phyloP scores from a whole-genome alignment of 2,888 invertebrate species.

The Pterostichus madidus region DNA sequence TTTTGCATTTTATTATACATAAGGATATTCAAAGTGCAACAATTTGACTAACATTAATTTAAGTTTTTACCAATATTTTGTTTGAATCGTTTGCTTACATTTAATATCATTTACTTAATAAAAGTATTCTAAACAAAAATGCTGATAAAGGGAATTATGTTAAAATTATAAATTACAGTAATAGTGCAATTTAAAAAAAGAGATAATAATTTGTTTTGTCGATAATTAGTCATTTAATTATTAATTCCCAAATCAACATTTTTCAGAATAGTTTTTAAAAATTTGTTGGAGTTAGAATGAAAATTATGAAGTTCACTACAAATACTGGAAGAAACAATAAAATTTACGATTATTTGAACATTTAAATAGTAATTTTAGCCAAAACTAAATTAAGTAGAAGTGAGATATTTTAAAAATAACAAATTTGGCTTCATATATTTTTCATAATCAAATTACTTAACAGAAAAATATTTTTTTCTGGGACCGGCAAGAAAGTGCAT shows the following conservation, averaged over 20 bases:
- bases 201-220: neutral
- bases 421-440: neutral
- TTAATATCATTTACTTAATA: slow-evolving; percentile 3
- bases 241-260: slow-evolving; percentile 2
- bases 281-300: neutral
- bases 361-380: neutral
- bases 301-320: neutral
- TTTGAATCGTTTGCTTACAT: slow-evolving; percentile 1
- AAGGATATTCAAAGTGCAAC: slow-evolving; percentile 59
- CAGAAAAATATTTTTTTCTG: too few species aligned
- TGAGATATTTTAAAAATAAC: neutral
- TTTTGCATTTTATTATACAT: slow-evolving; percentile 60
- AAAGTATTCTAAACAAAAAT: slow-evolving; percentile 20
- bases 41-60: slow-evolving; percentile 54
- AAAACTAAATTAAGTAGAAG: neutral
- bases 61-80: slow-evolving; percentile 22
- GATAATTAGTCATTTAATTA: neutral
- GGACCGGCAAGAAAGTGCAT: too few species aligned
- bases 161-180: neutral
- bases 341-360: too few species aligned
- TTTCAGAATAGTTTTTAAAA: neutral
- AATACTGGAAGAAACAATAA: too few species aligned
- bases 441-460: too few species aligned
- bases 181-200: neutral
- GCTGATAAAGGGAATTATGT: neutral